A percentile compares a stretch with the other conserved stretches of the same genome.
phyloP scores from a whole-genome alignment of 2,797 vertebrate species.

The Eidolon dupreanum region DNA sequence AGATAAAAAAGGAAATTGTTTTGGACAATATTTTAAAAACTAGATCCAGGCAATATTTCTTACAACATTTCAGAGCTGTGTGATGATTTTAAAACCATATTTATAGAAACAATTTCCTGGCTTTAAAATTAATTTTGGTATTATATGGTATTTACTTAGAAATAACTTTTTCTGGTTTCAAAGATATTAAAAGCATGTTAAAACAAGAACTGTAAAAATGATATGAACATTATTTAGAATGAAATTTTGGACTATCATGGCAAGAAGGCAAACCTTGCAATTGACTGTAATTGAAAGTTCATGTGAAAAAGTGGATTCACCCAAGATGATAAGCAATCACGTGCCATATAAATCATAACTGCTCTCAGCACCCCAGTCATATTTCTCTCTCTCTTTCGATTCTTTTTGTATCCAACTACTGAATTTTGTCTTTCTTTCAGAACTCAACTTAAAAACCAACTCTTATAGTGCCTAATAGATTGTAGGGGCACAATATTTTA shows the following conservation, averaged over 20 bases:
- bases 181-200: constrained; percentile 5
- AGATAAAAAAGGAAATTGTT: constrained; percentile 53
- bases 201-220: constrained; percentile 23
- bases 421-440: background rate
- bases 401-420: background rate
- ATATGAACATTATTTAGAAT: constrained; percentile 20
- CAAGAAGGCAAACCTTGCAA: constrained; percentile 23
- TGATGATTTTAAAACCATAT: constrained; percentile 47
- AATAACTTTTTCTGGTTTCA: constrained; percentile 37
- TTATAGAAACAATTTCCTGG: constrained; percentile 60
- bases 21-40: constrained; percentile 4
- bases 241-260: background rate
- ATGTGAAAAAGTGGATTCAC: constrained; percentile 15
- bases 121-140: constrained; percentile 68
- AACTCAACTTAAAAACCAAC: background rate
- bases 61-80: constrained; percentile 48
- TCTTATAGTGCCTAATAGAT: background rate
- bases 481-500: background rate
- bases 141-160: background rate
- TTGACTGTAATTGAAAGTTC: constrained; percentile 3
- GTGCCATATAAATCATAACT: background rate
- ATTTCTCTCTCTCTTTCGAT: background rate
- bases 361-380: background rate
- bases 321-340: background rate
- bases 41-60: constrained; percentile 39